A percentile compares a stretch with the other conserved stretches of the same genome.
Evolutionary conservation across 2,113 vertebrate genomes (phyloP).

Genomic region (Egretta garzetta): DNA sequence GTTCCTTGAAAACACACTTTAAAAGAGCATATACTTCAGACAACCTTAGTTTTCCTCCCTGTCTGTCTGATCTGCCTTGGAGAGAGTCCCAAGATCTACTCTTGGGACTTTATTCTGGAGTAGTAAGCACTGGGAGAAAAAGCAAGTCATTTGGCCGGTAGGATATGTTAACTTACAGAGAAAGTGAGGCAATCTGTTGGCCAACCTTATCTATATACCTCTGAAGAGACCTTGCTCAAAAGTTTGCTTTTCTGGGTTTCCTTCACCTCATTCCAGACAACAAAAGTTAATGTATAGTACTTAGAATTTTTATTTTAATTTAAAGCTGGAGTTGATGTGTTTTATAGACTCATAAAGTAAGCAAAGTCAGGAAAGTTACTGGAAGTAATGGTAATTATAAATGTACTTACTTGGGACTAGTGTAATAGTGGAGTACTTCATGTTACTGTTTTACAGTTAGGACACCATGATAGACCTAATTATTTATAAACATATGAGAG

Average conservation of each 20-base stretch:
- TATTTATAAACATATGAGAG: not conserved
- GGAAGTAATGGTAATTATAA: not conserved
- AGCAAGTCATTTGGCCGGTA: not conserved
- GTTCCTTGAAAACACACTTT: not conserved
- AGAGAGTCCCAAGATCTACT: not conserved
- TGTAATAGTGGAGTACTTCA: constrained; percentile 3
- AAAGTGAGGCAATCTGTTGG: not conserved
- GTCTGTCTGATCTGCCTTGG: not conserved
- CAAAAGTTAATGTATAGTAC: not conserved
- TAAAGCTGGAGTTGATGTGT: not conserved
- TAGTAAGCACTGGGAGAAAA: not conserved
- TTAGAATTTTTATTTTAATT: not conserved
- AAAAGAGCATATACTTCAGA: not conserved
- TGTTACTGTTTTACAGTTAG: not conserved
- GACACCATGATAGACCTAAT: not conserved
- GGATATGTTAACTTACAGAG: not conserved
- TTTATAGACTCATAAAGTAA: constrained; percentile 9
- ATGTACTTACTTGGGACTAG: not conserved
- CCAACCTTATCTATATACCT: not conserved
- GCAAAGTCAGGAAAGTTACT: not conserved
- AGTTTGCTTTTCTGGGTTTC: not conserved
- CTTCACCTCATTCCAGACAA: not conserved
- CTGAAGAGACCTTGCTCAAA: not conserved
- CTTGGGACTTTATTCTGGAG: not conserved
- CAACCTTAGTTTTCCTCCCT: not conserved